Percentiles rank a stretch among this genome's conserved stretches.
phyloP scores from a whole-genome alignment of 2,797 vertebrate species.

The Leucoraja ocellata region DNA sequence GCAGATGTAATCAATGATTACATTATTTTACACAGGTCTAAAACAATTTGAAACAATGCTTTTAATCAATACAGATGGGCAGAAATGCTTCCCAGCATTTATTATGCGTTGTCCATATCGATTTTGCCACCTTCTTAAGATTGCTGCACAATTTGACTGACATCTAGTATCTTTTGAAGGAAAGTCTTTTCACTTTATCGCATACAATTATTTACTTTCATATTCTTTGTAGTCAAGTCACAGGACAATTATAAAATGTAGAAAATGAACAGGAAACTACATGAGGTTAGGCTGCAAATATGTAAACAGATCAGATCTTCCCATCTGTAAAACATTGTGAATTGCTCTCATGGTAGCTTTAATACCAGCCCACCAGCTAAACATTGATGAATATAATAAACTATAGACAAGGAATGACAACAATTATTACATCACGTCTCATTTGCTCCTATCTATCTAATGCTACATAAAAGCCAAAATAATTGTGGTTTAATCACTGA shows the following conservation, averaged over 20 bases:
- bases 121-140: constrained; percentile 59
- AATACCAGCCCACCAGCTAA: constrained; percentile 1
- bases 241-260: neutral
- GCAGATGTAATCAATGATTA: constrained; percentile 61
- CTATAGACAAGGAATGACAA: neutral
- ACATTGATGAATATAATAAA: constrained; percentile 19
- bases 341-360: neutral
- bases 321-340: neutral
- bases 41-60: constrained; percentile 66
- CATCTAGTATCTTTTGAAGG: constrained; percentile 53
- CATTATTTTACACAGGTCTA: constrained; percentile 69
- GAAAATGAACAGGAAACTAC: neutral
- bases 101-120: constrained; percentile 64
- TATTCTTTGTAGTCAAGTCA: neutral
- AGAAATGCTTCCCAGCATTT: constrained; percentile 69
- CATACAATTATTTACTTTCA: neutral
- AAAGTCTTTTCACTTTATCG: constrained; percentile 42
- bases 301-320: neutral
- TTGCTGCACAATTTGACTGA: constrained; percentile 49
- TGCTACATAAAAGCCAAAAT: neutral
- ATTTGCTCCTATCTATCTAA: neutral
- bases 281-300: neutral
- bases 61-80: constrained; percentile 63
- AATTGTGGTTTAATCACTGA: neutral
- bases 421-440: neutral